Conservation (phyloP, 2,888 invertebrate species). For the Stenurella melanura region DNA sequence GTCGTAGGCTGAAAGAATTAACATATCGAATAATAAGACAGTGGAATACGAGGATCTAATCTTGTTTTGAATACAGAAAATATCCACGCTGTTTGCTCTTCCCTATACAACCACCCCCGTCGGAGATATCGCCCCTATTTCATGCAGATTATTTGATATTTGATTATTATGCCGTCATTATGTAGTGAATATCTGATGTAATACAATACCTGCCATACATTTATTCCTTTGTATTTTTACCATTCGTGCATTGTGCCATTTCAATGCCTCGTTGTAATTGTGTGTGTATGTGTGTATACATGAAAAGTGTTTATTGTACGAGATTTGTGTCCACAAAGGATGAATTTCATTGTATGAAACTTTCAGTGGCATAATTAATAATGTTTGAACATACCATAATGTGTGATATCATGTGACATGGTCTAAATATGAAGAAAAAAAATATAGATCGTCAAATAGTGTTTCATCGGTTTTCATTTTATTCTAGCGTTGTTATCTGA, state of each 20-base stretch:
- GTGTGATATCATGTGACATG: background rate
- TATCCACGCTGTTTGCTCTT: background rate
- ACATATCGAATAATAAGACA: background rate
- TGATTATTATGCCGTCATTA: conserved; percentile 18
- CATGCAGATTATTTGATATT: conserved; percentile 13
- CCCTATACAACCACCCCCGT: background rate
- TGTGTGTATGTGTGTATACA: background rate
- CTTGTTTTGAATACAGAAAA: conserved; percentile 1
- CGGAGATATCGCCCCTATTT: background rate
- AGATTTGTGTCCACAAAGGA: background rate
- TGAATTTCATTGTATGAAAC: conserved; percentile 6
- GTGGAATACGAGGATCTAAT: background rate
- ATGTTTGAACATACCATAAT: background rate
- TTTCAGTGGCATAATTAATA: conserved; percentile 12
- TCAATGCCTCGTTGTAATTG: background rate
- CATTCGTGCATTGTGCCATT: background rate
- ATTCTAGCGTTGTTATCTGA: too few species aligned
- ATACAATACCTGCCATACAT: conserved; percentile 11
- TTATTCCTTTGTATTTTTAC: conserved; percentile 17
- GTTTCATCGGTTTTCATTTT: too few species aligned
- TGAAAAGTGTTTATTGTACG: conserved; percentile 16
- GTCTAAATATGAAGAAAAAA: too few species aligned
- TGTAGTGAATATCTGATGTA: conserved; percentile 12
- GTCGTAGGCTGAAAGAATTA: background rate
- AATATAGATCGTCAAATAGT: too few species aligned